phyloP scores from a whole-genome alignment of 2,113 vertebrate species.

The Gavia stellata region DNA sequence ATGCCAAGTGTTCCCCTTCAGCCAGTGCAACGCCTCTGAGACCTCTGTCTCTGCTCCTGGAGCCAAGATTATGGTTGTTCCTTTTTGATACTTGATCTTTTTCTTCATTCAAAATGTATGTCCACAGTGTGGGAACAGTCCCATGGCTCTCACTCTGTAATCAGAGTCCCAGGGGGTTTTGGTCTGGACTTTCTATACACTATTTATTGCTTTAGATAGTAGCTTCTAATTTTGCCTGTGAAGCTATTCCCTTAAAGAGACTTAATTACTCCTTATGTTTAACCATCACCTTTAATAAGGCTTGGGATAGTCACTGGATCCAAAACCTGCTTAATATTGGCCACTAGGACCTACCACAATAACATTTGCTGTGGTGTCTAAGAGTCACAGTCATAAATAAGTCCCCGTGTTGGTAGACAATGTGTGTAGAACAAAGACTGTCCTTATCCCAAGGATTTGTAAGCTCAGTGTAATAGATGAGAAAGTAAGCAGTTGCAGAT shows the following conservation, averaged over 20 bases:
- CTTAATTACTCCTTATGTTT: slow-evolving; percentile 24
- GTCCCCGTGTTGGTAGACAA: neutral
- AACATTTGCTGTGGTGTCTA: neutral
- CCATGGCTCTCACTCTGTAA: neutral
- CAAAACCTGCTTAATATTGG: neutral
- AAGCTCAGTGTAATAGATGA: neutral
- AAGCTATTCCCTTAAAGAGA: neutral
- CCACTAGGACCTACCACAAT: neutral
- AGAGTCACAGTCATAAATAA: neutral
- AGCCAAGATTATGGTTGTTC: neutral
- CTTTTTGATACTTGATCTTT: slow-evolving; percentile 22
- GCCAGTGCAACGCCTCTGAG: neutral
- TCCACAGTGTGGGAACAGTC: neutral
- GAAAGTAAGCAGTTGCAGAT: neutral
- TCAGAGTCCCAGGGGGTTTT: neutral
- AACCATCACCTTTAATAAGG: neutral
- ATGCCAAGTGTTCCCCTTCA: neutral
- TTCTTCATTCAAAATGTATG: neutral
- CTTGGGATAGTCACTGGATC: neutral
- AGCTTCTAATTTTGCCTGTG: slow-evolving; percentile 20
- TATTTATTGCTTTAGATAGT: neutral
- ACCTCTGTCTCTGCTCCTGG: neutral
- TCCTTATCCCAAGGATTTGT: neutral
- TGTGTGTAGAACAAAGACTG: neutral
- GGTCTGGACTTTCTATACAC: neutral